A percentile compares a stretch with the other conserved stretches of the same genome.
Evolutionary conservation across 2,797 vertebrate genomes (phyloP).

Genomic region (Acipenser oxyrinchus): DNA sequence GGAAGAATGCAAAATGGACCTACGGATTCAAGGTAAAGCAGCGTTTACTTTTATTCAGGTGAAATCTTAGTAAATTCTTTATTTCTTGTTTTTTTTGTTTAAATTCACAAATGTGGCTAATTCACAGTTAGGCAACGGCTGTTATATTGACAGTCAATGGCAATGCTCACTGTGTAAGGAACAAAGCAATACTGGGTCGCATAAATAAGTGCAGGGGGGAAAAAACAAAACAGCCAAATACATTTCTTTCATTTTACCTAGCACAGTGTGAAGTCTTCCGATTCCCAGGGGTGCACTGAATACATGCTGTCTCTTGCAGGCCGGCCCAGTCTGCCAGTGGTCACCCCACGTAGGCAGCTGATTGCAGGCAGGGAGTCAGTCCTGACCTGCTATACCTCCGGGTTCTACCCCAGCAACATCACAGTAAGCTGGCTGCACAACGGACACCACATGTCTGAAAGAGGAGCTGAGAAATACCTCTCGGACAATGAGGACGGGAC

Average conservation of each 20-base stretch:
- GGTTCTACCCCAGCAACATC: constrained; percentile 13
- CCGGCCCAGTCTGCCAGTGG: constrained; percentile 11
- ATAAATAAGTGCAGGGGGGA: too few relatives aligned
- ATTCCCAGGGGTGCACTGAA: not conserved
- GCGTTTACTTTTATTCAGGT: too few relatives aligned
- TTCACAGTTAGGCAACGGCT: too few relatives aligned
- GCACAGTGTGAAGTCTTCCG: too few relatives aligned
- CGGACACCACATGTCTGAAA: not conserved
- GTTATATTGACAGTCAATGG: too few relatives aligned
- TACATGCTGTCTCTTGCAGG: constrained; percentile 27
- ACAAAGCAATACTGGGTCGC: too few relatives aligned
- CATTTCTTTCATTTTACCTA: too few relatives aligned
- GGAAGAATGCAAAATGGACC: constrained; percentile 30
- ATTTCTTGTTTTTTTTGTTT: too few relatives aligned
- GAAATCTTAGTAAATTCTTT: too few relatives aligned
- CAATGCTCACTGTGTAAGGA: too few relatives aligned
- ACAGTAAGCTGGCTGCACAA: constrained; percentile 16
- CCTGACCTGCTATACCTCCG: constrained; percentile 5
- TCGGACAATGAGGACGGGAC: constrained; percentile 7
- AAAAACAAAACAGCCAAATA: too few relatives aligned
- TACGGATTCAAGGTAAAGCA: constrained; percentile 45
- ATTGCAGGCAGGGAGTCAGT: not conserved
- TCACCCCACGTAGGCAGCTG: constrained; percentile 6
- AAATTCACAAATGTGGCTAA: too few relatives aligned
- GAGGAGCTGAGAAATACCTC: not conserved